Percentiles rank a stretch among this genome's conserved stretches.
Evolutionary conservation across 2,888 invertebrate species (phyloP).

Genomic region (Omphaloscelis lunosa): DNA sequence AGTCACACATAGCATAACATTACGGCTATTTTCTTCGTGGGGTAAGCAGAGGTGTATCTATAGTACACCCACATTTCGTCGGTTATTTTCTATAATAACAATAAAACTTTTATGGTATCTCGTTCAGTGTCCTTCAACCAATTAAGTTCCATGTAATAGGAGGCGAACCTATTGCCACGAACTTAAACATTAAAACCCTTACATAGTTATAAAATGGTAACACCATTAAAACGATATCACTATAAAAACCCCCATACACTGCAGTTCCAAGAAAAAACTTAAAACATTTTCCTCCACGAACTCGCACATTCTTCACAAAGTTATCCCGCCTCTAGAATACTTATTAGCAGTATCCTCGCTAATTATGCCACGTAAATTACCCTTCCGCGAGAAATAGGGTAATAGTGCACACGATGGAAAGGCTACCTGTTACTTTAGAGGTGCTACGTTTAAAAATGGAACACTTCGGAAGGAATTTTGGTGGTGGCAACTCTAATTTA

Average conservation of each 20-base stretch:
- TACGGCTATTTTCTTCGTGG: too few relatives aligned
- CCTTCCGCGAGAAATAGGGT: conserved; percentile 39
- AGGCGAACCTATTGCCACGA: too few relatives aligned
- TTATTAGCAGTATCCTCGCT: conserved; percentile 53
- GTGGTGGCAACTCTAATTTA: conserved; percentile 10
- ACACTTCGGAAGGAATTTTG: conserved; percentile 6
- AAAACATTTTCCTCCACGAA: conserved; percentile 15
- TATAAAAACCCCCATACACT: conserved; percentile 2
- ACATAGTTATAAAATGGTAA: neutral
- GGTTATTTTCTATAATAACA: too few relatives aligned
- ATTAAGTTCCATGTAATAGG: too few relatives aligned
- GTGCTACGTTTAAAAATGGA: conserved; percentile 38
- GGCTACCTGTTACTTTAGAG: conserved; percentile 50
- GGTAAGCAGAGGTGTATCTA: too few relatives aligned
- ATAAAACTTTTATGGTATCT: too few relatives aligned
- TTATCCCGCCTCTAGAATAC: conserved; percentile 35
- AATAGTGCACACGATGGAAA: conserved; percentile 37
- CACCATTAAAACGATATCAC: neutral
- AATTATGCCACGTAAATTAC: conserved; percentile 60
- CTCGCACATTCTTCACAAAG: conserved; percentile 55
- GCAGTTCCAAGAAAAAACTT: conserved; percentile 31
- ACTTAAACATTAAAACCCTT: too few relatives aligned
- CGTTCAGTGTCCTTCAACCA: too few relatives aligned
- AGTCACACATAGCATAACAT: neutral
- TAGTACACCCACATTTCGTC: too few relatives aligned